Conservation (phyloP, 1,140 invertebrate species). For the Zaprionus ghesquierei region DNA sequence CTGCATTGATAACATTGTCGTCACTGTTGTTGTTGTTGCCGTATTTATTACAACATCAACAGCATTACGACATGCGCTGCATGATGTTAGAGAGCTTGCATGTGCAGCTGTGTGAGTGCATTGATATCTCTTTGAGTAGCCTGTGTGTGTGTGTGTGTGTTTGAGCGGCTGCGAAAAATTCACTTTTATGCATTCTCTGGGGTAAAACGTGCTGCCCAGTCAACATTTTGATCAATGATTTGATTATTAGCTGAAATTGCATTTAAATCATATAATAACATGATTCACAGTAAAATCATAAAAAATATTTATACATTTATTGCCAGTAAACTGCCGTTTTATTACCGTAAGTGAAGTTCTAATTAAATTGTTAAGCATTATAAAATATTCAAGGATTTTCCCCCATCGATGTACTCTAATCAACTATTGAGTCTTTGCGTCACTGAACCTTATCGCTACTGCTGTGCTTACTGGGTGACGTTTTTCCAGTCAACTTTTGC, state of each 20-base stretch:
- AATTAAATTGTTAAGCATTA: neutral
- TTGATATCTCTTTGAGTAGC: constrained; percentile 23
- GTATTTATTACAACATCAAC: constrained; percentile 75
- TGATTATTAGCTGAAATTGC: neutral
- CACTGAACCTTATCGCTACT: constrained; percentile 23
- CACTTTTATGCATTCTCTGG: constrained; percentile 63
- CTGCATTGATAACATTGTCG: constrained; percentile 54
- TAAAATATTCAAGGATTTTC: constrained; percentile 1
- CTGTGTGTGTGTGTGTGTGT: constrained; percentile 20
- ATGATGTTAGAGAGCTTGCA: constrained; percentile 51
- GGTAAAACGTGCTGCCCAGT: constrained; percentile 27
- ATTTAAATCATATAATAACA: neutral
- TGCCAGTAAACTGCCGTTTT: too few species aligned
- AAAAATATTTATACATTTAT: too few species aligned
- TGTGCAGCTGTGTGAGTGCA: constrained; percentile 48
- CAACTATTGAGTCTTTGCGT: constrained; percentile 23
- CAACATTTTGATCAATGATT: constrained; percentile 30
- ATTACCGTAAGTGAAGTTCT: too few species aligned
- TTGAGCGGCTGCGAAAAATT: constrained; percentile 49
- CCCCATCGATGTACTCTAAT: constrained; percentile 2
- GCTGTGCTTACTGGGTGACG: constrained; percentile 54
- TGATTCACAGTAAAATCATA: neutral
- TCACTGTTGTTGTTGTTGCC: constrained; percentile 35
- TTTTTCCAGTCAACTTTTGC: constrained; percentile 67
- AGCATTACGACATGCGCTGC: constrained; percentile 67